Conservation (phyloP, 2,888 invertebrate species). For the Ectemnius lituratus region DNA sequence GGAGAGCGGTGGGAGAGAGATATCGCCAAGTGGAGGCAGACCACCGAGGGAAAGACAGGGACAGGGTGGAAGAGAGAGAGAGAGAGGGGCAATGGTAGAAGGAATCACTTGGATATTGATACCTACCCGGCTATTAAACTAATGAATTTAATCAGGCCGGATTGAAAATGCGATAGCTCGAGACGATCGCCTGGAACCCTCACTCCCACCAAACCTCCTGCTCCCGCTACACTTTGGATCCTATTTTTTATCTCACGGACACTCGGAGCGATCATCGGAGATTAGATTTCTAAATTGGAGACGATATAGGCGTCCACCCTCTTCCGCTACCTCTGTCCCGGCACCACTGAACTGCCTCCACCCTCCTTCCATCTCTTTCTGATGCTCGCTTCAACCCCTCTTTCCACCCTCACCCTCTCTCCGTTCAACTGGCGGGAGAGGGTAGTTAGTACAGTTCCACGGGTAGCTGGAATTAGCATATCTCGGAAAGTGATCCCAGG, state of each 20-base stretch:
- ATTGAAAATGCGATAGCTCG: constrained; percentile 61
- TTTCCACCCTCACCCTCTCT: constrained; percentile 10
- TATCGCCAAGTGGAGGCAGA: constrained; percentile 27
- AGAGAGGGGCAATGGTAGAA: constrained; percentile 23
- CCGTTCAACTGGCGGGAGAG: constrained; percentile 27
- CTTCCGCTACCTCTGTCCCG: constrained; percentile 28
- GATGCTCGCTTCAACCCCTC: constrained; percentile 18
- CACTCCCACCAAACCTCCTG: constrained; percentile 12
- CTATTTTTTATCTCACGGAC: constrained; percentile 69
- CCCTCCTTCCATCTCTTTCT: constrained; percentile 40
- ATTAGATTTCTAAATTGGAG: constrained; percentile 78
- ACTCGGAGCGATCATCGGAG: constrained; percentile 75
- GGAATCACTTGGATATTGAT: constrained; percentile 76
- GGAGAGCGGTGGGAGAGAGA: constrained; percentile 1
- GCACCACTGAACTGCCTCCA: constrained; percentile 11
- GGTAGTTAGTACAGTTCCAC: constrained; percentile 56
- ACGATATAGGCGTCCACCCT: constrained; percentile 54
- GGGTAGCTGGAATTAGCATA: constrained; percentile 75
- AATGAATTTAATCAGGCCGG: constrained; percentile 77
- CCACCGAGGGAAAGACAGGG: not conserved
- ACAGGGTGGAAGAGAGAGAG: constrained; percentile 12
- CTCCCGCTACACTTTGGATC: constrained; percentile 28
- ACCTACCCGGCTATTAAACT: constrained; percentile 75
- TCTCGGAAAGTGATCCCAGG: constrained; percentile 76
- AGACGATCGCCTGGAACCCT: constrained; percentile 34